These are phyloP conservation scores for Drosophila simulans DNA, from an alignment of 1,140 invertebrate genomes.

Conservation along the genomic window DNA sequence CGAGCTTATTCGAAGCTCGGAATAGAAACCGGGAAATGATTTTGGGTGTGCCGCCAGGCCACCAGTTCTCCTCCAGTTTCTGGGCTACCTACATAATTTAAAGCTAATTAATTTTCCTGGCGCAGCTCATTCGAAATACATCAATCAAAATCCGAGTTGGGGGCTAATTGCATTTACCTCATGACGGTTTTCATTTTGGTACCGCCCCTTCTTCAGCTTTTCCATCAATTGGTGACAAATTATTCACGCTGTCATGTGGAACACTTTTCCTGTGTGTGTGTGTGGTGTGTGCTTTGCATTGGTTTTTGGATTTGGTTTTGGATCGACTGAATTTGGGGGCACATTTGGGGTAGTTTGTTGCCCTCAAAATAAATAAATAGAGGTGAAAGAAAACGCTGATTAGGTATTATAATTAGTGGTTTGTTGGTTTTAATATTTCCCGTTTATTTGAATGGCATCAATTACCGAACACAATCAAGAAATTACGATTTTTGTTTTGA, in stretches of 20 bases:
- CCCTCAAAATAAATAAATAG: conserved; percentile 27
- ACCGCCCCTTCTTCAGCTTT: neutral
- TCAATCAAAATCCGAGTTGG: conserved; percentile 46
- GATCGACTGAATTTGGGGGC: neutral
- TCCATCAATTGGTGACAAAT: conserved; percentile 56
- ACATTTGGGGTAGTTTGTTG: conserved; percentile 4
- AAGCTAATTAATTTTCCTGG: conserved; percentile 61
- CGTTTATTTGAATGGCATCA: conserved; percentile 19
- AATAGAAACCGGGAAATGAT: conserved; percentile 1
- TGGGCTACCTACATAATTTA: conserved; percentile 50
- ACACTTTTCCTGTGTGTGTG: conserved; percentile 22
- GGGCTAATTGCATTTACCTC: conserved; percentile 60
- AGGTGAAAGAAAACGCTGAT: conserved; percentile 44
- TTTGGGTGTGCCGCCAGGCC: conserved; percentile 14
- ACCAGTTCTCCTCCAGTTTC: conserved; percentile 6
- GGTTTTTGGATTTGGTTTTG: conserved; percentile 35
- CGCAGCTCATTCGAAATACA: conserved; percentile 63
- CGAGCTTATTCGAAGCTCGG: conserved; percentile 1
- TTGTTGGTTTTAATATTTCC: conserved; percentile 39
- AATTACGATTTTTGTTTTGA: conserved; percentile 9
- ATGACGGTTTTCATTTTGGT: conserved; percentile 58
- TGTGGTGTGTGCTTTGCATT: conserved; percentile 7
- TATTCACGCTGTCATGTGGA: conserved; percentile 58
- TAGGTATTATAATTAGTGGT: conserved; percentile 50
- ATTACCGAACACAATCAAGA: conserved; percentile 38